Evolutionary conservation across 2,797 vertebrate species (phyloP).

Genomic region (Peromyscus attwateri): DNA sequence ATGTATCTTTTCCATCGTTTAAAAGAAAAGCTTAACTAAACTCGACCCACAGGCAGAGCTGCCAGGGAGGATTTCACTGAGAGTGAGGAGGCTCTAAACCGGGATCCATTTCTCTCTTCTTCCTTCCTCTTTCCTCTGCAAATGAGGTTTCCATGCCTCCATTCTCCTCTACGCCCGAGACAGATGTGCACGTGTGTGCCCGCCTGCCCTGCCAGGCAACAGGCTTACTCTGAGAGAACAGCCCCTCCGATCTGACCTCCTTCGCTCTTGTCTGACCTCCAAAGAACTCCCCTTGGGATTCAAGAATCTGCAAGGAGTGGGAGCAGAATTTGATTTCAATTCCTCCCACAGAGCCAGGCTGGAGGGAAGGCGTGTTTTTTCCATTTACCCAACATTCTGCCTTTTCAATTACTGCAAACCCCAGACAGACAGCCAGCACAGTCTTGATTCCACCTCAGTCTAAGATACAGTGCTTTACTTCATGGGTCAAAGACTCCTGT

Average conservation of each 20-base stretch:
- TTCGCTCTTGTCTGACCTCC: conserved; percentile 57
- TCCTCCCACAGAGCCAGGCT: conserved; percentile 5
- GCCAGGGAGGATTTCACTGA: conserved; percentile 9
- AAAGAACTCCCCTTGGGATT: conserved; percentile 60
- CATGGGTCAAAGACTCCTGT: neutral
- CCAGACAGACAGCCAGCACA: conserved; percentile 23
- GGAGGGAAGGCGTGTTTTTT: conserved; percentile 61
- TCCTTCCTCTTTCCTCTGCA: conserved; percentile 65
- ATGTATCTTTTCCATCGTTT: neutral
- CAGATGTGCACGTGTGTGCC: neutral
- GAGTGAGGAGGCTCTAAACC: neutral
- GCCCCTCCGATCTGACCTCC: conserved; percentile 41
- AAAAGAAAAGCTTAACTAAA: conserved; percentile 44
- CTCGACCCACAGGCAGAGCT: neutral
- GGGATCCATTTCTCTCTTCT: conserved; percentile 23
- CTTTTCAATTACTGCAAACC: conserved; percentile 59
- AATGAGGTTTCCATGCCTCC: conserved; percentile 64
- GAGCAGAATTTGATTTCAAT: conserved; percentile 15
- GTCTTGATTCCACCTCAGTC: neutral
- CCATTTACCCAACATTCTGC: conserved; percentile 67
- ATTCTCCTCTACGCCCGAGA: neutral
- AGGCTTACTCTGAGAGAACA: conserved; percentile 5
- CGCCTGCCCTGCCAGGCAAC: conserved; percentile 10
- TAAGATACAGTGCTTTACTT: neutral
- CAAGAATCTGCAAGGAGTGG: conserved; percentile 39